Base-by-base conservation (phyloP, 2,888 invertebrate genomes). In the Xestia c-nigrum region DNA sequence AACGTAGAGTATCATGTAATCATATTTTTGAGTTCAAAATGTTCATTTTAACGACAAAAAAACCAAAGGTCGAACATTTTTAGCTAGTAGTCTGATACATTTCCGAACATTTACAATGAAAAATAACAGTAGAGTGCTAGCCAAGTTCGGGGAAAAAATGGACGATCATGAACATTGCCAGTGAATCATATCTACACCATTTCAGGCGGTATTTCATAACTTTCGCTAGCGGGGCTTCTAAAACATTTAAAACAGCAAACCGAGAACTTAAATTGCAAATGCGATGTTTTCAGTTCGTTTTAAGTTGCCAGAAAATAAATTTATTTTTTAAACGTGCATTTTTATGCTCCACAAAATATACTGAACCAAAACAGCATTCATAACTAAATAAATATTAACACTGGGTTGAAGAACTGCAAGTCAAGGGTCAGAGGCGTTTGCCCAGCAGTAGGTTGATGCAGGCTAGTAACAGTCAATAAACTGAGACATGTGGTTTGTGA, bases 131-230 rank as follows among this genome's bases (percentile, higher is more conserved):
- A 57, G 3, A 4, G 24, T 38, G 46, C n/a, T 43, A 46, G 64
- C 67, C 19, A 61, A 50, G n/a, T 65, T 19, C 7, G 31, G 16
- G n/a, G 1, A 63, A 69, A 57, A 61, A 72, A 83, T 43, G 24
- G 12, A 4, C 46, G 57, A 4, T 40, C 46, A 7, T 14, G 21
- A 19, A 50, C 38, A 50, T n/a, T 31, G 5, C 5, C 2, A 10
- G 19, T 83, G 50, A 72, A 83, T 85, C 73, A 83, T 68, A 78
- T 78, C 68, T 69, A 52, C 83, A 72, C 78, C 71, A 85, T 83
- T 85, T 66, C 71, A 74, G 52, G 0, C 43, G n/a, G 16, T 47
- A 63, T 66, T 85, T 72, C 69, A 19, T 12, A 59, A 19, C 7
- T 59, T 19, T 59, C 2, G 61, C 10, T 31, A 71, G n/a, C 50